A percentile compares a stretch with the other conserved stretches of the same genome.
These are phyloP conservation scores for Drosophila novamexicana DNA, from an alignment of 1,140 invertebrate genomes.

Conservation along the genomic window DNA sequence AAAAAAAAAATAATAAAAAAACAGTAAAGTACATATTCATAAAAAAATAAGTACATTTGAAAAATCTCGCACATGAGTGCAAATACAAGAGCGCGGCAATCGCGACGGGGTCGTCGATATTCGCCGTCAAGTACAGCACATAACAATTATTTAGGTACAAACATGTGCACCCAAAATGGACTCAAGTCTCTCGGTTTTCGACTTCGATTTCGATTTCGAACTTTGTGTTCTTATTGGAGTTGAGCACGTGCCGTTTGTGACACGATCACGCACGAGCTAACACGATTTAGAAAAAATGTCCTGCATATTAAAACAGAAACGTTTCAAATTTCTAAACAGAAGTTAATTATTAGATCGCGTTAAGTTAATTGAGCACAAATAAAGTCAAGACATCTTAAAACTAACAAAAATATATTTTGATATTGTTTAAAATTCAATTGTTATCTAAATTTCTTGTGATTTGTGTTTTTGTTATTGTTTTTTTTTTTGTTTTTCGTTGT, in stretches of 20 bases:
- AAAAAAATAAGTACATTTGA: not conserved
- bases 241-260: not conserved
- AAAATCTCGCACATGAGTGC: constrained; percentile 22
- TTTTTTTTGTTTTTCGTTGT: no score
- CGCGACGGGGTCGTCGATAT: constrained; percentile 41
- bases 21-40: not conserved
- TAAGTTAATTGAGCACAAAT: no score
- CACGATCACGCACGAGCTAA: not conserved
- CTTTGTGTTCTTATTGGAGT: constrained; percentile 10
- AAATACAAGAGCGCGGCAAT: not conserved
- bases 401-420: no score
- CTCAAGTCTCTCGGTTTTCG: constrained; percentile 19
- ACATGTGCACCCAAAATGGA: constrained; percentile 21
- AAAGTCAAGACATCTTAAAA: no score
- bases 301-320: no score
- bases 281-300: not conserved
- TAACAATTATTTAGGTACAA: constrained; percentile 15
- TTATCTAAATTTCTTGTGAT: no score
- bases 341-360: no score
- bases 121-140: constrained; percentile 9
- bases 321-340: no score
- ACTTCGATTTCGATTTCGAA: constrained; percentile 28
- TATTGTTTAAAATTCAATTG: no score
- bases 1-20: no score
- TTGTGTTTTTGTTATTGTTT: no score